Conservation (phyloP, 2,888 invertebrate genomes). For the Scrobipalpa atriplicella region DNA sequence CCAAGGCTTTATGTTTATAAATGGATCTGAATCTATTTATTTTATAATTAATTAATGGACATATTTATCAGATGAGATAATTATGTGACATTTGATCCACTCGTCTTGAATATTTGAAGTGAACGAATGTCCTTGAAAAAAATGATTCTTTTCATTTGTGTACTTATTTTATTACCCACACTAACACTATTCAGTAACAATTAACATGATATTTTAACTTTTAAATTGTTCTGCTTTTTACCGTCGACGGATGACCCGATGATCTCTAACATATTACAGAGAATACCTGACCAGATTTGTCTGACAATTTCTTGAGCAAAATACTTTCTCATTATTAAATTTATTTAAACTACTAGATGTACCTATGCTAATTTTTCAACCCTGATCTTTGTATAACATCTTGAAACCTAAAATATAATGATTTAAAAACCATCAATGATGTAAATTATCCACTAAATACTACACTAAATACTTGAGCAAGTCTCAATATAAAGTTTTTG, state of each 20-base stretch:
- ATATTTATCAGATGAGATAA: conserved; percentile 4
- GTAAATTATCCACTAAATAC: neutral
- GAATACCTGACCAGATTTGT: no score
- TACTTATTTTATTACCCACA: neutral
- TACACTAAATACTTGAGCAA: neutral
- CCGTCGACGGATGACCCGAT: no score
- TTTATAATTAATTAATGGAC: conserved; percentile 28
- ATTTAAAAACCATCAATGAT: neutral
- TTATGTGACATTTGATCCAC: neutral
- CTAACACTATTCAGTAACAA: neutral
- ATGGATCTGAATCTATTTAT: conserved; percentile 29
- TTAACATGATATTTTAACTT: neutral
- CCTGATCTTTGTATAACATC: neutral
- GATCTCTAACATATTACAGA: no score
- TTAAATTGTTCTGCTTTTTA: no score
- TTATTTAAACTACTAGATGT: no score
- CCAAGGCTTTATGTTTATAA: conserved; percentile 23
- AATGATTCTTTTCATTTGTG: no score
- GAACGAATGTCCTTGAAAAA: neutral
- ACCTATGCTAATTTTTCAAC: no score
- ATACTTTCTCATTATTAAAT: no score
- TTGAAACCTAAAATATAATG: neutral
- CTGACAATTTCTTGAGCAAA: no score
- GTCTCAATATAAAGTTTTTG: conserved; percentile 14
- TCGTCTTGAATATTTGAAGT: neutral